Evolutionary conservation across 2,888 invertebrate species (phyloP).

Genomic region (Parapristionchus giblindavisi): DNA sequence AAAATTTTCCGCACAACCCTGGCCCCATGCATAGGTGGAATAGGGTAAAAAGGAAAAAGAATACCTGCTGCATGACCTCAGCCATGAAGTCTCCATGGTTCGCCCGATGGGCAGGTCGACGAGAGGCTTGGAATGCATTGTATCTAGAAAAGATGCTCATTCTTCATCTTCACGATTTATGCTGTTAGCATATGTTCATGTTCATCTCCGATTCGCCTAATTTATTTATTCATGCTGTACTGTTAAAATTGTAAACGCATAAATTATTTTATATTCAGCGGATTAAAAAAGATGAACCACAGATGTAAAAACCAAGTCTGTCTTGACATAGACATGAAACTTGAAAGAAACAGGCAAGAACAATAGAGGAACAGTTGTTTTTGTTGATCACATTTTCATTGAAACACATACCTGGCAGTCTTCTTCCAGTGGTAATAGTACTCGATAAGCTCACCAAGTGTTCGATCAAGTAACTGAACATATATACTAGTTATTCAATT

Average conservation of each 20-base stretch:
- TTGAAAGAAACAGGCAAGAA: too few relatives aligned
- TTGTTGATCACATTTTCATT: too few relatives aligned
- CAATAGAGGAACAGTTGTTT: too few relatives aligned
- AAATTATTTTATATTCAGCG: too few relatives aligned
- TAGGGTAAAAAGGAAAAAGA: neutral
- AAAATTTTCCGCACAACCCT: too few relatives aligned
- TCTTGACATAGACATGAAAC: too few relatives aligned
- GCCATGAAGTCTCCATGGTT: conserved; percentile 23
- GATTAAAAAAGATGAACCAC: too few relatives aligned
- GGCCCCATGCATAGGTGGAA: too few relatives aligned
- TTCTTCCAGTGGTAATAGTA: conserved; percentile 95
- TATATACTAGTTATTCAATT: conserved; percentile 24
- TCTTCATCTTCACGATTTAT: neutral
- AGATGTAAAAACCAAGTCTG: too few relatives aligned
- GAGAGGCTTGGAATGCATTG: conserved; percentile 14
- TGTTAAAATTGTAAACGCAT: neutral
- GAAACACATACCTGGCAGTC: conserved; percentile 77
- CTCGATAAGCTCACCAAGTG: conserved; percentile 94
- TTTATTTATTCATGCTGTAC: neutral
- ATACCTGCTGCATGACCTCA: conserved; percentile 33
- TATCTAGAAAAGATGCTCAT: neutral
- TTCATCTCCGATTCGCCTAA: neutral
- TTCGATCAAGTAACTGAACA: conserved; percentile 83
- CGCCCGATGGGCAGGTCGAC: neutral
- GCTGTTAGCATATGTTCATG: neutral